Evolutionary conservation across 92 coral and sea anemone species (phyloP), one percentile per base, ranked within the genome.

Genomic region (Parazoanthus darwini): DNA sequence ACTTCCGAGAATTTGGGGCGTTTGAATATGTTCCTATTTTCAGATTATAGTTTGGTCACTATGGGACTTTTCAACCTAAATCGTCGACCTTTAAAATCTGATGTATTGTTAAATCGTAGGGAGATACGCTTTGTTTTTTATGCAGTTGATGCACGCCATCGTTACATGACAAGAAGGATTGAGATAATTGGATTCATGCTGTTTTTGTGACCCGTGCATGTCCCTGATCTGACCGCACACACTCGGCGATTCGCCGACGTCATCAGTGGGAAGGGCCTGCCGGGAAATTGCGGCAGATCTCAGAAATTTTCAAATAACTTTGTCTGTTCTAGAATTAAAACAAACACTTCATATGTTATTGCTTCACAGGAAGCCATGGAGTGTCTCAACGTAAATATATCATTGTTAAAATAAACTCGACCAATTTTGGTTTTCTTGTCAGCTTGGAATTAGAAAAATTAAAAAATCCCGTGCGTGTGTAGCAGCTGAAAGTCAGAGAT

Each of bases 201-300:
- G 33, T 7, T 16, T 5, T 13, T 3, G 18, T 26, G 77, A 70
- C n/a, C 73, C 23, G 79, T 20, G 13, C 36, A 43, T 77, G 54
- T 59, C 58, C 44, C 35, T 81, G 48, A 67, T 26, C 35, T 81
- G 48, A 67, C 87, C 79, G 11, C 51, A 66, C 6, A 23, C 59
- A 23, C 22, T 82, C 9, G 18, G 59, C 59, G 63, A 48, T 13
- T 8, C 51, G 13, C 16, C 80, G 11, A 48, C 42, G 66, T 33
- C 18, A 70, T 18, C 39, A 5, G 22, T 68, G 87, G 79, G 37
- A 84, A 8, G 78, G 79, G 87, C 66, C 50, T 33, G 79, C 66
- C 87, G 87, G 87, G 36, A 84, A 84, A 68, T 70, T 84, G 86
- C 76, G 87, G 87, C 37, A 18, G 56, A 43, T 70, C 65, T 70